Evolutionary conservation across 53 echinoderm and acorn worm genomes (phyloP), one percentile per base, ranked within the genome.

Genomic region (Henricia sp.): DNA sequence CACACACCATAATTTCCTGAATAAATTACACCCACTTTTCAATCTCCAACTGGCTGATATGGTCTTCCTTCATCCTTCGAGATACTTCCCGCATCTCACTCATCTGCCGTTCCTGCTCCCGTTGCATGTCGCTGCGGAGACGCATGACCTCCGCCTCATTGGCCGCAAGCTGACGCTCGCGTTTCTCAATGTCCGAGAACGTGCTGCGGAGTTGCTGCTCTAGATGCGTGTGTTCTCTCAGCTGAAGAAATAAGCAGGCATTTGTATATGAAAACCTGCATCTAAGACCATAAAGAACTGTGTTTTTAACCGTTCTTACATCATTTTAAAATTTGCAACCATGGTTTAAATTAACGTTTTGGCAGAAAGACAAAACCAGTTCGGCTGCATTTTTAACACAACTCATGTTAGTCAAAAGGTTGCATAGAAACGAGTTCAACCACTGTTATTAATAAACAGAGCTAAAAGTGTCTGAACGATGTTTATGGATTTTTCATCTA

Each of bases 31-130:
- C 89, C 82, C 75, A 97, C 97, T 92, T 97, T 50, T 97, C 97
- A 14, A 97, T 73, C 73, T 97, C 94, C 52, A 94, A 77, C 88
- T 97, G 97, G 59, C 92, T 90, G 40, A 99, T 56, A 58, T 94
- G 95, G 56, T 99, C 99, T 40, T 94, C 99, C 63, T 95, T 94
- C 74, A 99, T 87, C 36, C 94, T 83, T 17, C 90, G 82, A 1
- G 99, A 99, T 24, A 91, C 91, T 39, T 95, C 99, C 63, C 95
- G 85, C 72, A 99, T 63, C 80, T 95, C 94, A 1, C 84, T 68
- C 72, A 99, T 37, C 63, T 92, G 86, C 24, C 86, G 82, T 29
- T 99, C 92, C 24, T 99, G 90, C 29, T 99, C 99, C 25, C 94
- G 74, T 62, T 95, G 94, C 6, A 99, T 74, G 43, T 99, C 92